Base-by-base conservation (phyloP, 2,797 vertebrate species). In the Phalanger gymnotis region DNA sequence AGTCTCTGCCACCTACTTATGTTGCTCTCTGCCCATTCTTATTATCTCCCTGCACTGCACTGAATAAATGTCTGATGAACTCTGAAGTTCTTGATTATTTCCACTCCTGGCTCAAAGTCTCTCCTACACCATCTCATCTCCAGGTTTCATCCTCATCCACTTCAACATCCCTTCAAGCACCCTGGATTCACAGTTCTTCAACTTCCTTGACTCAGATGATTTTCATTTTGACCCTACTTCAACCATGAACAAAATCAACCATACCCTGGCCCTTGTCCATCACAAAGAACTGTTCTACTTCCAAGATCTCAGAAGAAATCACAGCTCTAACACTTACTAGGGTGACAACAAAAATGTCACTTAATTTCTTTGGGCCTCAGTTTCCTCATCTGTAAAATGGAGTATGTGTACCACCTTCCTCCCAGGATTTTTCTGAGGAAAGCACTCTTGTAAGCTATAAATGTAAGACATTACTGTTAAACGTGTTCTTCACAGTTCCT, bases 301-400 rank as follows among this genome's bases (percentile, higher is more conserved):
- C 40, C 25, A 87, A 87, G 40, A 87, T 87, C 3, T 51, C 22
- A 51, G 9, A 51, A 51, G 73, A 87, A 81, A 10, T 25, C 66
- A 81, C 14, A 81, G 34, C 54, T 57, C 52, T 57, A 56, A 53
- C 73, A 54, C 22, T 54, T 95, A 90, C 98, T 54, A 53, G 51
- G 13, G 53, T 13, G 14, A 34, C n/a, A 28, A 92, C 53, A 13
- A 19, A 51, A 0, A 0, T 27, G 0, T 22, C 11, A 40, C 14
- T 0, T 28, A 1, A 31, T 19, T 40, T 56, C 55, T 58, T 0
- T 0, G 6, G 7, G 47, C 34, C 54, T 87, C 94, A 1, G 19
- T 51, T 30, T 53, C 34, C 94, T 90, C 0, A 92, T 56, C 53
- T 40, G 22, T 53, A 30, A 58, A 31, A 57, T n/a, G 19, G n/a